Evolutionary conservation across 2,113 vertebrate species (phyloP).

Genomic region (Ptyas mucosa): DNA sequence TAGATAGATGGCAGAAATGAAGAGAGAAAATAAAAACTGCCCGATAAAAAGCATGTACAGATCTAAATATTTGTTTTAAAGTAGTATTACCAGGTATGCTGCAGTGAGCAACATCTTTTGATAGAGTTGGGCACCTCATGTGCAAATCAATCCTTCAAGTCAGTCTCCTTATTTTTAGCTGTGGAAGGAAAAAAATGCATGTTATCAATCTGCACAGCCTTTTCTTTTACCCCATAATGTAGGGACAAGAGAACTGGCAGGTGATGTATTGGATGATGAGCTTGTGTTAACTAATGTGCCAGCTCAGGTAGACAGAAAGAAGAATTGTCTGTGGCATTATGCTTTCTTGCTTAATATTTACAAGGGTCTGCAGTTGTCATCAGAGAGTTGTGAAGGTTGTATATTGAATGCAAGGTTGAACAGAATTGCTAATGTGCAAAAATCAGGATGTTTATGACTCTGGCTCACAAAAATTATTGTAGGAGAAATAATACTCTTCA

Average conservation of each 20-base stretch:
- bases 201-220: background rate
- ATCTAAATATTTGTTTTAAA: slow-evolving; percentile 52
- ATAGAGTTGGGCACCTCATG: background rate
- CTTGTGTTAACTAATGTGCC: background rate
- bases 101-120: background rate
- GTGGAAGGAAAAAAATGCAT: background rate
- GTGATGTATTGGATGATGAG: background rate
- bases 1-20: slow-evolving; percentile 32
- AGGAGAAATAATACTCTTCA: background rate
- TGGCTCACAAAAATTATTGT: background rate
- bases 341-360: background rate
- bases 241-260: background rate
- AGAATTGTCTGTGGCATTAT: background rate
- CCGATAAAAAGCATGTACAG: slow-evolving; percentile 33
- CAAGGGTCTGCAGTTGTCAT: accelerated
- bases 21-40: slow-evolving; percentile 45
- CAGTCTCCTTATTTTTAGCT: accelerated
- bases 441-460: background rate
- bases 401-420: background rate
- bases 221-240: accelerated
- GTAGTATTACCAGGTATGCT: slow-evolving; percentile 14
- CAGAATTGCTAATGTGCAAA: background rate
- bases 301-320: background rate
- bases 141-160: background rate
- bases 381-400: background rate